A percentile compares a stretch with the other conserved stretches of the same genome.
These are phyloP conservation scores for Channa argus DNA, from an alignment of 2,113 vertebrate genomes.

Conservation along the genomic window DNA sequence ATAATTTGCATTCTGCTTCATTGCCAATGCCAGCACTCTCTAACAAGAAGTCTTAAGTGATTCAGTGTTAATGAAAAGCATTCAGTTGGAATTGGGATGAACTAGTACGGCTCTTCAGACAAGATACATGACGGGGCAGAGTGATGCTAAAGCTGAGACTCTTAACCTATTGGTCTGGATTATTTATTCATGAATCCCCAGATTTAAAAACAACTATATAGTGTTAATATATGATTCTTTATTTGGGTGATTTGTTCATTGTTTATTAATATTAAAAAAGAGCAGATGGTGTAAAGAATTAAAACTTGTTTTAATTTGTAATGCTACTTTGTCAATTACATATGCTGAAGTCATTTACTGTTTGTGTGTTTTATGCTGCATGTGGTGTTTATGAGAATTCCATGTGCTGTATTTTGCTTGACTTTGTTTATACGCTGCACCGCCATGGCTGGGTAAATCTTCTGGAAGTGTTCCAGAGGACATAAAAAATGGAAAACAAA, in stretches of 20 bases:
- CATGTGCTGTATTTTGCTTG: slow-evolving; percentile 26
- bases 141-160: slow-evolving; percentile 2
- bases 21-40: slow-evolving; percentile 14
- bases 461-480: slow-evolving; percentile 32
- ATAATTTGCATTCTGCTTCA: slow-evolving; percentile 32
- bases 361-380: slow-evolving; percentile 2
- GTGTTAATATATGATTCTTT: slow-evolving; percentile 36
- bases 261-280: slow-evolving; percentile 35
- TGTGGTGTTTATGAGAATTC: slow-evolving; percentile 46
- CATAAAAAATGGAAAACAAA: slow-evolving; percentile 61
- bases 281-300: slow-evolving; percentile 30
- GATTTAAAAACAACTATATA: background rate
- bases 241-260: slow-evolving; percentile 6
- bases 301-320: slow-evolving; percentile 12
- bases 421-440: slow-evolving; percentile 54
- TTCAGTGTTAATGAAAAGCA: slow-evolving; percentile 28
- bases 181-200: slow-evolving; percentile 21
- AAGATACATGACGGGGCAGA: background rate
- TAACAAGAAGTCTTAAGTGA: slow-evolving; percentile 30
- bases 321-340: slow-evolving; percentile 22
- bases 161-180: slow-evolving; percentile 29
- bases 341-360: slow-evolving; percentile 31
- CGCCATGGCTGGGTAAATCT: slow-evolving; percentile 48
- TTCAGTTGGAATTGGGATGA: slow-evolving; percentile 31
- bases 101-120: background rate